Evolutionary conservation across 1,140 invertebrate species (phyloP), one percentile per base, ranked within the genome.

Genomic region (Drosophila nannoptera): DNA sequence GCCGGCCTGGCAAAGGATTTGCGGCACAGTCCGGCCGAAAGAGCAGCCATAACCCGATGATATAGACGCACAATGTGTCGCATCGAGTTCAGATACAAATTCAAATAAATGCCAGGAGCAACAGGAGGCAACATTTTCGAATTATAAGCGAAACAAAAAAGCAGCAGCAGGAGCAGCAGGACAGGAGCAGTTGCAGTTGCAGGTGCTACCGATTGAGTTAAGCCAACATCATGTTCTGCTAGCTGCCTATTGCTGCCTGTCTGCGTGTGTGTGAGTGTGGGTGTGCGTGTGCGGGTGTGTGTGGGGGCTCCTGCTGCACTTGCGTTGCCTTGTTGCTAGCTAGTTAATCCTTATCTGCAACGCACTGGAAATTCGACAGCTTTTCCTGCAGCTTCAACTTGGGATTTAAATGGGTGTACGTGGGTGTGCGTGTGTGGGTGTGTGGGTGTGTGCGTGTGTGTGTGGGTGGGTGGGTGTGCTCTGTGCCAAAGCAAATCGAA

Each of bases 361-460:
- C 63, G 63, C 63, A 66, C 46, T 42, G 55, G 9, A 11, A 55
- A 55, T 63, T 55, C 66, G 52, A 65, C 61, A 65, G 61, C 38
- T 45, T 52, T 45, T 52, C 62, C 49, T 55, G 22, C 29, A 74
- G 14, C 35, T 56, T 46, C 49, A 72, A 50, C 66, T 61, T 70
- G 77, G 86, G 81, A 87, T 88, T 83, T 82, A 78, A 81, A 84
- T n/a, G n/a, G n/a, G n/a, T 86, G 81, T 82, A 74, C 61, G n/a
- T n/a, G n/a, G n/a, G n/a, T n/a, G n/a, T n/a, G n/a, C n/a, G n/a
- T n/a, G n/a, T n/a, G n/a, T n/a, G n/a, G n/a, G n/a, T n/a, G n/a
- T n/a, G n/a, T n/a, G n/a, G n/a, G n/a, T n/a, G n/a, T n/a, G n/a
- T n/a, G n/a, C n/a, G n/a, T n/a, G n/a, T n/a, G n/a, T n/a, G n/a